Evolutionary conservation across 2,888 invertebrate genomes (phyloP), one percentile per base, ranked within the genome.

Genomic region (Leptura quadrifasciata): DNA sequence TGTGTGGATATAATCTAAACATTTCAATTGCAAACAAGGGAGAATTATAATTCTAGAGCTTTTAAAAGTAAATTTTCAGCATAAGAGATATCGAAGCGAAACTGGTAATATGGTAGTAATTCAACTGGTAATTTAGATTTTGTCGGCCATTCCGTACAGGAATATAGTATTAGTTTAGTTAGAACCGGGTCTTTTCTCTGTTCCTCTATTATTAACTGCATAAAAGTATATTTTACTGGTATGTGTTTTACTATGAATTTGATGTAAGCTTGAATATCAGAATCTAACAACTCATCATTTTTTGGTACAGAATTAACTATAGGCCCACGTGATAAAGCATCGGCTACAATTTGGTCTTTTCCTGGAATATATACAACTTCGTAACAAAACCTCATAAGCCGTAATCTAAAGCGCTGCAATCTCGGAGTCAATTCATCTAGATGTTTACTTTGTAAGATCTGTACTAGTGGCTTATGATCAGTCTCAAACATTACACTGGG

Each of bases 371-470:
- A n/a, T n/a, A n/a, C n/a, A 75, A 39, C 18, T 54, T 65, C 21
- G 67, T 76, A 79, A 58, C 67, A 60, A 71, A 77, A 80, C 9
- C 79, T 61, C 78, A 81, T 80, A 17, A 80, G 35, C 24, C 81
- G 55, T 10, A 78, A 76, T 35, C 78, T 27, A 47, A 79, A 79
- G 9, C 79, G 27, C 55, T 80, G 79, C 47, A 80, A 68, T 10
- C 81, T 63, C 8, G 86, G 85, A 4, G 85, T 83, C 6, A 87
- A 73, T 6, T 84, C 84, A 74, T 83, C 82, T 21, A 88, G 72
- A 35, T 77, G 52, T 74, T 87, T 88, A 12, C 80, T 80, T n/a
- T 80, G 80, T 20, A 88, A 68, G 15, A 88, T 71, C n/a, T 86
- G 76, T 2, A 78, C 12, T 18, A 73, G 67, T 2, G 76, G 77